Conservation (phyloP, 1,140 invertebrate species). For the Magallana ariakensis region DNA sequence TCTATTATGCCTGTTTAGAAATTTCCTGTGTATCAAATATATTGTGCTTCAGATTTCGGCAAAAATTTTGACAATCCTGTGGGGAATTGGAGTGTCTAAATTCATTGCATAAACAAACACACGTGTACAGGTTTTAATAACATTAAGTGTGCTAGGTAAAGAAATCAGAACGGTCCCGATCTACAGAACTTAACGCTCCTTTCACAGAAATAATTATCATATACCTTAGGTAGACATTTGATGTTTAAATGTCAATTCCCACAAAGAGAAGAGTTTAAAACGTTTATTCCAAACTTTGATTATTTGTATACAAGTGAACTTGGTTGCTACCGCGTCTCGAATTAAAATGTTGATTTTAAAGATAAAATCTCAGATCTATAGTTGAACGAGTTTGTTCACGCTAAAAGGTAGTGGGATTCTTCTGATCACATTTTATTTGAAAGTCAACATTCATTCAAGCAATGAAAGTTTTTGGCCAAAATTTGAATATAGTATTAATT, state of each 20-base stretch:
- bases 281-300: neutral
- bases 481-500: neutral
- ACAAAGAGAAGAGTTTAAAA: neutral
- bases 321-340: constrained; percentile 19
- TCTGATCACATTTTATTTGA: neutral
- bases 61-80: no score
- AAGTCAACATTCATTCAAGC: neutral
- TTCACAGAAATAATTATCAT: constrained; percentile 23
- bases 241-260: constrained; percentile 22
- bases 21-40: no score
- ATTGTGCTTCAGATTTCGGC: no score
- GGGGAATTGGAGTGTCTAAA: neutral
- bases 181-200: neutral
- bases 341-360: constrained; percentile 38
- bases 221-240: neutral
- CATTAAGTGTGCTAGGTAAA: neutral
- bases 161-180: neutral
- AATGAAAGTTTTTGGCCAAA: neutral
- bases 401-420: neutral
- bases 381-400: constrained; percentile 9
- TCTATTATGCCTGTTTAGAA: no score
- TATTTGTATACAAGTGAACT: constrained; percentile 26
- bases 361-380: neutral
- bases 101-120: constrained; percentile 3
- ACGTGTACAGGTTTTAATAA: neutral